Conservation (phyloP, 2,113 vertebrate genomes). For the Pandion haliaetus region DNA sequence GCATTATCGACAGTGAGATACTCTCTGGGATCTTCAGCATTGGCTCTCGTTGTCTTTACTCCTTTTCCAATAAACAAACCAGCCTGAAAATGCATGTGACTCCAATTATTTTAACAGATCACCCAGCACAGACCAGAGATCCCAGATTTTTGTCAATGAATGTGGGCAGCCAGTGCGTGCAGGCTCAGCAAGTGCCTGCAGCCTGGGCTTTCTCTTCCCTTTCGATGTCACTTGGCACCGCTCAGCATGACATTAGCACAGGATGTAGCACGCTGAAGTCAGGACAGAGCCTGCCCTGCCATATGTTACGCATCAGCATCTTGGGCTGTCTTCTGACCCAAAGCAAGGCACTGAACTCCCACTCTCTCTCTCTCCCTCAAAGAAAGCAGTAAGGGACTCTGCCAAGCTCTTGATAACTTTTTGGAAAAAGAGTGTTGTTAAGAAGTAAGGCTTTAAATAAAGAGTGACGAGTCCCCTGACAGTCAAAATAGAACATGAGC, state of each 20-base stretch:
- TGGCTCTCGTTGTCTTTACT: slow-evolving; percentile 47
- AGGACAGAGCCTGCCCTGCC: neutral
- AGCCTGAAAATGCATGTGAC: neutral
- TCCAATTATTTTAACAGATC: neutral
- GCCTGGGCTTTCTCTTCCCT: neutral
- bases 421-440: slow-evolving; percentile 44
- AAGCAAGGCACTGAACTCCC: slow-evolving; percentile 15
- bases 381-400: neutral
- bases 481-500: neutral
- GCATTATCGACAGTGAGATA: slow-evolving; percentile 44
- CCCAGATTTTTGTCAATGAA: neutral
- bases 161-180: neutral
- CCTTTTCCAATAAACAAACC: slow-evolving; percentile 67
- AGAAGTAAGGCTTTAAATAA: slow-evolving; percentile 19
- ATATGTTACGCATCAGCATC: slow-evolving; percentile 35
- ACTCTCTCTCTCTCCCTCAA: neutral
- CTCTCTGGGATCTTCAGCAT: slow-evolving; percentile 61
- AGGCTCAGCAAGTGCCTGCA: neutral
- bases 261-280: neutral
- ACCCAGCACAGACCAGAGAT: neutral
- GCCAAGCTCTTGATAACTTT: slow-evolving; percentile 45
- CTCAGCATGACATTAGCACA: neutral
- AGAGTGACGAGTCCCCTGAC: neutral
- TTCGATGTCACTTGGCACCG: neutral
- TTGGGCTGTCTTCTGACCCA: slow-evolving; percentile 11